Evolutionary conservation across 2,888 invertebrate genomes (phyloP).

Genomic region (Cremastobaeus sp.): DNA sequence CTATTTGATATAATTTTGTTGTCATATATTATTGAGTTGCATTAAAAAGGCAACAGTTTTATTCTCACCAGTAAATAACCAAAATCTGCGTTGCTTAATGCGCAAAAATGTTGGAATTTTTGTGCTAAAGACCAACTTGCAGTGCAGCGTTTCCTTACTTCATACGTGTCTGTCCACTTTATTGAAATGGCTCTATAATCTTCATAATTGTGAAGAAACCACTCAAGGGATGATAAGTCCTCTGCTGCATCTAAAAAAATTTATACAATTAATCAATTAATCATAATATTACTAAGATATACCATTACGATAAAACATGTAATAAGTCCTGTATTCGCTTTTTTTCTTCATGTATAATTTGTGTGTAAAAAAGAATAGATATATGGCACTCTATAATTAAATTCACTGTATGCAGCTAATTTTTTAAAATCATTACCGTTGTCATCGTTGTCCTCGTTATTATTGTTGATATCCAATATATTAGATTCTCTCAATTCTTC

Average conservation of each 20-base stretch:
- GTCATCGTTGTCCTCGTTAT: not conserved
- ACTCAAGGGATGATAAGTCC: conserved; percentile 5
- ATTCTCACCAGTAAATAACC: conserved; percentile 30
- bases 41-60: too few species aligned
- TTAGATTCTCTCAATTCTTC: not conserved
- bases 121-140: not conserved
- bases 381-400: too few species aligned
- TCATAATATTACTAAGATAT: not conserved
- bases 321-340: too few species aligned
- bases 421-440: not conserved
- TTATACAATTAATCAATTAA: too few species aligned
- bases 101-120: conserved; percentile 13
- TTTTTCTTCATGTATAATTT: too few species aligned
- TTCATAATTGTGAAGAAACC: conserved; percentile 15
- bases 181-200: not conserved
- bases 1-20: too few species aligned
- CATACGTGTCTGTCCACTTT: conserved; percentile 14
- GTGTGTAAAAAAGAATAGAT: not conserved
- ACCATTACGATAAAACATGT: not conserved
- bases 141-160: conserved; percentile 4
- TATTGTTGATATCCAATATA: not conserved
- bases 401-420: too few species aligned
- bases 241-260: conserved; percentile 16
- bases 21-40: too few species aligned
- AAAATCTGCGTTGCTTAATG: conserved; percentile 1